phyloP scores from a whole-genome alignment of 2,113 vertebrate genomes.

The Nipponia nippon region DNA sequence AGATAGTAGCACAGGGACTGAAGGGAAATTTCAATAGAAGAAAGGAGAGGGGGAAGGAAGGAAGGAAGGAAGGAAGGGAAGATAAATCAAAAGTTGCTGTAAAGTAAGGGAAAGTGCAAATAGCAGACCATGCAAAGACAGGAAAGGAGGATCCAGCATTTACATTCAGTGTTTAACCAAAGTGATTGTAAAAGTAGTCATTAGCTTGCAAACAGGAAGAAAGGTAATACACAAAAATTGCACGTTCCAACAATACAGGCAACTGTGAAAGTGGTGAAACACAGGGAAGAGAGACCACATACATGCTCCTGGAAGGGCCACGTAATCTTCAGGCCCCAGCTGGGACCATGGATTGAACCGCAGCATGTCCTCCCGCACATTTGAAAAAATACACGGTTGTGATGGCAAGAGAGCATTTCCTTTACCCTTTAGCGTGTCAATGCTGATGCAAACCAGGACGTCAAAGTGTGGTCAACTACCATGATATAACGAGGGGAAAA shows the following conservation, averaged over 20 bases:
- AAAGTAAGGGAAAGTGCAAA: neutral
- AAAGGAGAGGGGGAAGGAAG: neutral
- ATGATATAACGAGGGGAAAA: rapidly evolving
- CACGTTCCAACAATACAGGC: neutral
- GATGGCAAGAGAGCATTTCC: neutral
- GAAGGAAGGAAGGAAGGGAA: neutral
- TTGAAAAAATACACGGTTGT: rapidly evolving
- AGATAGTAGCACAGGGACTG: neutral
- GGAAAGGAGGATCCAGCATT: neutral
- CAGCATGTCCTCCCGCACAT: neutral
- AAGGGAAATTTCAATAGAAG: neutral
- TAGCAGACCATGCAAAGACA: neutral
- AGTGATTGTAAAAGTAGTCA: neutral
- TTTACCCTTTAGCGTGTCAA: rapidly evolving
- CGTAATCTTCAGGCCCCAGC: neutral
- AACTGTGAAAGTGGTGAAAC: neutral
- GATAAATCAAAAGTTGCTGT: neutral
- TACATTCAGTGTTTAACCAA: neutral
- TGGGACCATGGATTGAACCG: neutral
- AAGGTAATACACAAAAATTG: neutral
- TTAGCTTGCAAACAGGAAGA: neutral
- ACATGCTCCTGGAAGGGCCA: neutral
- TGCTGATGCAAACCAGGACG: neutral
- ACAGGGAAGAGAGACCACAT: neutral
- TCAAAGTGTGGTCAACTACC: neutral